Conservation (phyloP, 30 jellyfish, hydroid and myxozoan genomes). For the Chrysaora quinquecirrha region DNA sequence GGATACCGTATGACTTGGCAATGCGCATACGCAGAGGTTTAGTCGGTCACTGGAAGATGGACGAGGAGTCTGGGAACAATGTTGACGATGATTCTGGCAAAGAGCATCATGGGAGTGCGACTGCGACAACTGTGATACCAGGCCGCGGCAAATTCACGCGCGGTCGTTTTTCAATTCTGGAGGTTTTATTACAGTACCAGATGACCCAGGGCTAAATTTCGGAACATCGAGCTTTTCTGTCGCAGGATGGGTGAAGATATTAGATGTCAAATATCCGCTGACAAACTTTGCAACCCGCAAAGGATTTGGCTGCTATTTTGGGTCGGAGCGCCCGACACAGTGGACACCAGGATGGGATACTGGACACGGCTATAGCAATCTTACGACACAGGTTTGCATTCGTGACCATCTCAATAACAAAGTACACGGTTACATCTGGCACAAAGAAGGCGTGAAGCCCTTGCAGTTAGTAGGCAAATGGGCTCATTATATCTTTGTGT, state of each 20-base stretch:
- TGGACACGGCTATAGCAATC: neutral
- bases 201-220: neutral
- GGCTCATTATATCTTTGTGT: constrained; percentile 16
- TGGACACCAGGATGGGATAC: constrained; percentile 10
- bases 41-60: constrained; percentile 18
- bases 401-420: neutral
- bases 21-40: neutral
- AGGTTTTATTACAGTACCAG: neutral
- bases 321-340: neutral
- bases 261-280: neutral
- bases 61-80: neutral
- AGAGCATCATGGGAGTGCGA: constrained; percentile 9
- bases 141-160: constrained; percentile 15
- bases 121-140: neutral
- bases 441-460: neutral
- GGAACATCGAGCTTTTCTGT: constrained; percentile 2
- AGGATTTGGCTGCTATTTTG: constrained; percentile 9
- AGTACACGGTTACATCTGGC: neutral
- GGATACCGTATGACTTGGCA: neutral
- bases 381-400: neutral
- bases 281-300: neutral
- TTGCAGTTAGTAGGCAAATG: neutral
- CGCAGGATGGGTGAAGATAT: constrained; percentile 4
- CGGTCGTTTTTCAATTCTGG: neutral
- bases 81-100: constrained; percentile 25